Conservation (phyloP, 2,888 invertebrate genomes). For the Oligia strigilis region DNA sequence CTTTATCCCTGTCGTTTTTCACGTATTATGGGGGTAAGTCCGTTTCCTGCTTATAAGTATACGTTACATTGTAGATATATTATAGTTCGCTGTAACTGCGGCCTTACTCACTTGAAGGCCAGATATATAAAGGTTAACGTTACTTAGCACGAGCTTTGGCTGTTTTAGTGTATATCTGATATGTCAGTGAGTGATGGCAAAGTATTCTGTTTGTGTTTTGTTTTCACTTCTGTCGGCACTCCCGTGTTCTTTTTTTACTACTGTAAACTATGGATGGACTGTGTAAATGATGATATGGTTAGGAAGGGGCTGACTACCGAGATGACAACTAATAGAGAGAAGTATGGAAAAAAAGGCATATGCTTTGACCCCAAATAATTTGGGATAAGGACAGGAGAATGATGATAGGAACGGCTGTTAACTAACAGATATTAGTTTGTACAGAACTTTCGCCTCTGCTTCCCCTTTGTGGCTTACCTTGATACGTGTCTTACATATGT, state of each 20-base stretch:
- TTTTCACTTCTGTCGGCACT: too few species aligned
- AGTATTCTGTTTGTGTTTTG: too few species aligned
- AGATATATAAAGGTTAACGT: not conserved
- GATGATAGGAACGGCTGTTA: not conserved
- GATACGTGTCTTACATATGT: not conserved
- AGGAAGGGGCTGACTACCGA: too few species aligned
- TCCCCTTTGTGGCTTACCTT: not conserved
- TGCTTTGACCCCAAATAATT: not conserved
- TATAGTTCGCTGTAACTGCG: not conserved
- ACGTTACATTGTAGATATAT: conserved; percentile 1
- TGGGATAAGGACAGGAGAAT: not conserved
- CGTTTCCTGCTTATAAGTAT: conserved; percentile 16
- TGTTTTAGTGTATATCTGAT: too few species aligned
- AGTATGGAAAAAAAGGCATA: too few species aligned
- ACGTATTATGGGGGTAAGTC: conserved; percentile 27
- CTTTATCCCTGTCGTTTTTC: conserved; percentile 44
- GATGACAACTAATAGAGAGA: too few species aligned
- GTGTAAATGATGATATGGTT: not conserved
- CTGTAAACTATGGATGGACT: not conserved
- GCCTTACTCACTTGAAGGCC: not conserved
- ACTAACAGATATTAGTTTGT: not conserved
- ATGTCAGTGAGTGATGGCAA: too few species aligned
- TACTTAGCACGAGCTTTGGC: not conserved
- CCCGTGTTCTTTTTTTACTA: too few species aligned
- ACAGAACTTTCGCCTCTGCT: not conserved